Conservation (phyloP, 2,113 vertebrate species). For the Saguinus imperator region DNA sequence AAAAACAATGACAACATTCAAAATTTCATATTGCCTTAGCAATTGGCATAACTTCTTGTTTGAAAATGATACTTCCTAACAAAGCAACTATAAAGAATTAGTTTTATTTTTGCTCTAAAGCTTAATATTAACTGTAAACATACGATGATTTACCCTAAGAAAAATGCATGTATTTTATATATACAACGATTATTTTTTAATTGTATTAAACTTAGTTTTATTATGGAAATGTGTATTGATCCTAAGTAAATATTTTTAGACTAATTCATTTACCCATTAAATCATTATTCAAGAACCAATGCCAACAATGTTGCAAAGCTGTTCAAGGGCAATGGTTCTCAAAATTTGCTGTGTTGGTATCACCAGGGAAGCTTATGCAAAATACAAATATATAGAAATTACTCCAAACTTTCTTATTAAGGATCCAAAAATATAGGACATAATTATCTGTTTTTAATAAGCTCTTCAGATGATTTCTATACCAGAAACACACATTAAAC, state of each 20-base stretch:
- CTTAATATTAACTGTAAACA: not conserved
- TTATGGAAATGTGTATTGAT: not conserved
- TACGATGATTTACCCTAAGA: not conserved
- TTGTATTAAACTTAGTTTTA: not conserved
- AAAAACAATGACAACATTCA: not conserved
- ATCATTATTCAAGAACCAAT: not conserved
- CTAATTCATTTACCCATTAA: not conserved
- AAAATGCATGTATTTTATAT: not conserved
- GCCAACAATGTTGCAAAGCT: not conserved
- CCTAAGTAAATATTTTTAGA: not conserved
- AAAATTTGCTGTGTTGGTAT: not conserved
- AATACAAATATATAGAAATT: not conserved
- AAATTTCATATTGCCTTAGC: not conserved
- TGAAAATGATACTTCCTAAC: not conserved
- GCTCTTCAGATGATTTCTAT: not conserved
- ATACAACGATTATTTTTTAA: not conserved
- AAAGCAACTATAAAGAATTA: conserved; percentile 18
- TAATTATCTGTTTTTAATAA: not conserved
- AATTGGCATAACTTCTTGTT: not conserved
- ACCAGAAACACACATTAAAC: not conserved
- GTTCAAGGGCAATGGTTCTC: not conserved
- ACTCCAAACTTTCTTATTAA: not conserved
- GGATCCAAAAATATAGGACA: not conserved
- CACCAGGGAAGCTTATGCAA: not conserved
- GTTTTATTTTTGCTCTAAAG: conserved; percentile 11